Base-by-base conservation (phyloP, 2,888 invertebrate genomes). In the Fragum sueziense region DNA sequence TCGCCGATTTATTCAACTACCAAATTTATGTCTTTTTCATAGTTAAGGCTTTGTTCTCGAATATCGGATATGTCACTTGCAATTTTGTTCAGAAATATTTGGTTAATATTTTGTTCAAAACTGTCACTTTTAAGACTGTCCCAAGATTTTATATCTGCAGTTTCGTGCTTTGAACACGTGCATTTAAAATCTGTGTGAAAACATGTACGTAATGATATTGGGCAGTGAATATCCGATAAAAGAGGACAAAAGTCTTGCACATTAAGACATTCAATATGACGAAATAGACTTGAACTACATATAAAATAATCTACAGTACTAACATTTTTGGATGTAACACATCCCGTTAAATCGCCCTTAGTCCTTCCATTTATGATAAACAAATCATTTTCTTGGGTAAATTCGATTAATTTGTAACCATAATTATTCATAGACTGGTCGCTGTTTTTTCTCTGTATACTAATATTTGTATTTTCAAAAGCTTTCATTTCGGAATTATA, bases 301-400 rank as follows among this genome's bases (percentile, higher is more conserved):
- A 57, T 57, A 57, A 57, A 57, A 27, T 27, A 57, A 57, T 57
- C 22, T 3, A 57, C 25, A 27, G n/a, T n/a, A 57, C 57, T 57
- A 57, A 11, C 11, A 27, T 57, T 57, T 57, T 27, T 57, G 22
- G 20, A 22, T 6, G 57, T 57, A 11, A 27, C n/a, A 27, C 25
- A 2, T 14, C 1, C 3, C 25, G n/a, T 57, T 57, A n/a, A 6
- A 27, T 57, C 57, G 9, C n/a, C 57, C 25, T 22, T 11, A n/a
- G n/a, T 20, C 25, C 27, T 57, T 3, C 57, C 57, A 57, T 57
- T 57, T 9, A 57, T 25, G 27, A 57, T 57, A 27, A 57, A 57
- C 25, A 57, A 20, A 57, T 57, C 25, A 57, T 57, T 57, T 57
- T 11, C 9, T 57, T 11, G 11, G 27, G 20, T 11, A n/a, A 57